Conservation (phyloP, 2,113 vertebrate genomes). For the Peromyscus polionotus region DNA sequence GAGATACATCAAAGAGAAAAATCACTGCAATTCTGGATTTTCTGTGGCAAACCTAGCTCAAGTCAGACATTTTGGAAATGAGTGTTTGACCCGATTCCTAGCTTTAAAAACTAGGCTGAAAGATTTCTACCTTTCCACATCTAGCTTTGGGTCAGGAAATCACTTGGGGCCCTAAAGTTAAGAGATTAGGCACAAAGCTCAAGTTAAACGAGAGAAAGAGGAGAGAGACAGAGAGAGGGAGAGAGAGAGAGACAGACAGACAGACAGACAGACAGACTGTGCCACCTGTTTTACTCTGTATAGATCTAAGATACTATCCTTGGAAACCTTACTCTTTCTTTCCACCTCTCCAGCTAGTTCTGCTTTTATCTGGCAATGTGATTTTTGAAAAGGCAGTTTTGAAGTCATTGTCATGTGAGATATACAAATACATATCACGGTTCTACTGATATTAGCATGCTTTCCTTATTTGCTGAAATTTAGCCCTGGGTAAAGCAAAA, state of each 20-base stretch:
- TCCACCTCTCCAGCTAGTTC: background rate
- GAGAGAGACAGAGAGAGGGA: too few relatives aligned
- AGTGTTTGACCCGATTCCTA: background rate
- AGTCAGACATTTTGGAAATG: conserved; percentile 67
- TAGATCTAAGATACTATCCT: background rate
- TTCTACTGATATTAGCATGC: background rate
- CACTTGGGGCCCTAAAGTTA: background rate
- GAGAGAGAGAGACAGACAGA: too few relatives aligned
- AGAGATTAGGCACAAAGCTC: background rate
- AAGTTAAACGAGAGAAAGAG: background rate
- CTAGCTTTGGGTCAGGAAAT: background rate
- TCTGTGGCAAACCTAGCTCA: conserved; percentile 48
- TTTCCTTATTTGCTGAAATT: background rate
- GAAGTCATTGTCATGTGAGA: background rate
- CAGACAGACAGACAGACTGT: background rate
- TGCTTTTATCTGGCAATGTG: background rate
- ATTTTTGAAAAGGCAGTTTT: background rate
- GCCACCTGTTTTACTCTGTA: background rate
- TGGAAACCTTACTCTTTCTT: background rate
- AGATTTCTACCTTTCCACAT: conserved; percentile 18
- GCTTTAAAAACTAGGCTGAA: conserved; percentile 44
- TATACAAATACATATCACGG: background rate
- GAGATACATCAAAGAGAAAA: conserved; percentile 52
- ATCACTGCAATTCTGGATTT: background rate
- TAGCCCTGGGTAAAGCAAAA: background rate